Base-by-base conservation (phyloP, 2,888 invertebrate genomes). In the Seira musarum region DNA sequence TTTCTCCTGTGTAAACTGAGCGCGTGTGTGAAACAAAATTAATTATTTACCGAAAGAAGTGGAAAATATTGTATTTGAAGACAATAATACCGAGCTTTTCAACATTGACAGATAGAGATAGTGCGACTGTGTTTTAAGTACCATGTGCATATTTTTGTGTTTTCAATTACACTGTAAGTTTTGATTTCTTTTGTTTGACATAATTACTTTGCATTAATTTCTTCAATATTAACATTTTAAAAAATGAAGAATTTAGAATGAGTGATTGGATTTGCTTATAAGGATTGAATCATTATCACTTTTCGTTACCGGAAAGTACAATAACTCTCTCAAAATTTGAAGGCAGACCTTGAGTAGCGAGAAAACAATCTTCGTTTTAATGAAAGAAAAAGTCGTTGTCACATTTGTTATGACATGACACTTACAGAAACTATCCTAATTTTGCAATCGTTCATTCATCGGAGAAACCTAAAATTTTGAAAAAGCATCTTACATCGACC, bases 21-120 rank as follows among this genome's bases (percentile, higher is more conserved):
- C 71, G 71, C 70, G 67, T 72, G 60, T 71, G 61, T 70, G 30
- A 35, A 78, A 24, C 35, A 53, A 67, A 72, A 63, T 77, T 63
- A 77, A 66, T 75, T 75, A 40, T 75, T 68, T 75, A 75, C 75
- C 75, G 72, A 68, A 74, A 75, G 57, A 40, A 68, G 24, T 63
- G 15, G 49, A 49, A 13, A 49, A 49, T 67, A 35, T 65, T 24
- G 57, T 75, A 68, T 57, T 15, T 66, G 49, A 49, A 49, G 17
- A 49, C 46, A 35, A 72, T 63, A 8, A n/a, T 49, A 15, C 13
- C 49, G 49, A 49, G 49, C 49, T 49, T 49, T 49, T 49, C 15
- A 49, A 49, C 3, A 30, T 30, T 49, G 49, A 49, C 49, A 49
- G 49, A 49, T 49, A 49, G 49, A 49, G 13, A n/a, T 49, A n/a